A percentile compares a stretch with the other conserved stretches of the same genome.
phyloP scores from a whole-genome alignment of 2,113 vertebrate species.

The Cheilinus undulatus region DNA sequence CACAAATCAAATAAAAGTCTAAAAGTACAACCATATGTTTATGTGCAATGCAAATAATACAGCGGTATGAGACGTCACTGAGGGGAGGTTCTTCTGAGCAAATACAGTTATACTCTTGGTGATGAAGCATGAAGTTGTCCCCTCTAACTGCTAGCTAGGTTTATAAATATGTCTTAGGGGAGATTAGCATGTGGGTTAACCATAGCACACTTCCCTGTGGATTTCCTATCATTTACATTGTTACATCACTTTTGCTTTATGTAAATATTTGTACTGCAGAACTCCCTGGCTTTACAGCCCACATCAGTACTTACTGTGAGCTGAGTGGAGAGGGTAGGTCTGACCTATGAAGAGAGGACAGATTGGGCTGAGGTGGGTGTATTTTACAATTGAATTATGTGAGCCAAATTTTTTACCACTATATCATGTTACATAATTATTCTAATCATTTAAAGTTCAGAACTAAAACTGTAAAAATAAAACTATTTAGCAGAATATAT shows the following conservation, averaged over 20 bases:
- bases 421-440: conserved; percentile 24
- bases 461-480: no score
- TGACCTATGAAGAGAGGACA: not conserved
- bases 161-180: conserved; percentile 71
- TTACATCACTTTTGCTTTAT: conserved; percentile 59
- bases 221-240: conserved; percentile 56
- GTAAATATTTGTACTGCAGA: conserved; percentile 70
- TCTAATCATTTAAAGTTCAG: conserved; percentile 3
- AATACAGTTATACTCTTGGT: conserved; percentile 36
- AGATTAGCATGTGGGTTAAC: conserved; percentile 68
- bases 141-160: conserved; percentile 50
- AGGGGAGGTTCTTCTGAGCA: conserved; percentile 25
- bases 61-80: conserved; percentile 22
- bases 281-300: conserved; percentile 33
- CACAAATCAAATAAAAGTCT: conserved; percentile 37
- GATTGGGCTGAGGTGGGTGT: conserved; percentile 7
- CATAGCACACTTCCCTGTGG: conserved; percentile 31
- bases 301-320: conserved; percentile 27
- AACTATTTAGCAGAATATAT: no score
- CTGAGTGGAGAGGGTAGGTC: conserved; percentile 8
- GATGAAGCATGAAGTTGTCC: conserved; percentile 49
- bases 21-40: conserved; percentile 53
- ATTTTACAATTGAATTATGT: conserved; percentile 5
- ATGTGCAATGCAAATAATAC: conserved; percentile 47
- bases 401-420: conserved; percentile 34